Evolutionary conservation across 2,888 invertebrate genomes (phyloP).

Genomic region (Idaea aversata): DNA sequence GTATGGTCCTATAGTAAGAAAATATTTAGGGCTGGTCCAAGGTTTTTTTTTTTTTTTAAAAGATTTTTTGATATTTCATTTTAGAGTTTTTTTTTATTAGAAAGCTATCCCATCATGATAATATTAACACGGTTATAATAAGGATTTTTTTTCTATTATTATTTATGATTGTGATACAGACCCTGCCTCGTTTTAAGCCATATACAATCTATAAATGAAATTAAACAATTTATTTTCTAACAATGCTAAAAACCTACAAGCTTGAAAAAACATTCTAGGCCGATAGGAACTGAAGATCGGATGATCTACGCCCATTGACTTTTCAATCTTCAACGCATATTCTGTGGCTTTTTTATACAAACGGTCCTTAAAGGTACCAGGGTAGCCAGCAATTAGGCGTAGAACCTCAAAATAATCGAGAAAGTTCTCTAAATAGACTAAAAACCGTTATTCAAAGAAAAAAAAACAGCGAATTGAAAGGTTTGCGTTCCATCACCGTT

Average conservation of each 20-base stretch:
- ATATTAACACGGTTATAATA: conserved; percentile 47
- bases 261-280: conserved; percentile 71
- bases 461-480: neutral
- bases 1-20: conserved; percentile 70
- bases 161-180: conserved; percentile 71
- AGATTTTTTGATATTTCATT: conserved; percentile 32
- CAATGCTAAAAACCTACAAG: conserved; percentile 54
- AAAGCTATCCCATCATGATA: conserved; percentile 61
- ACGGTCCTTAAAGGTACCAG: neutral
- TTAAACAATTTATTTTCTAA: conserved; percentile 31
- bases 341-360: neutral
- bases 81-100: conserved; percentile 39
- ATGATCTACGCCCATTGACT: conserved; percentile 4
- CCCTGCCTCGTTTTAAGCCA: conserved; percentile 78
- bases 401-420: neutral
- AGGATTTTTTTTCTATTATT: conserved; percentile 45
- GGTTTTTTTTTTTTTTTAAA: conserved; percentile 34
- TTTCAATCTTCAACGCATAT: neutral
- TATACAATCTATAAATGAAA: conserved; percentile 51
- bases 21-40: conserved; percentile 71
- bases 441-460: neutral
- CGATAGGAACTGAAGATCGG: conserved; percentile 72
- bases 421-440: neutral
- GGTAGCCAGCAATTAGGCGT: neutral
- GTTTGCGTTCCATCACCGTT: neutral